Evolutionary conservation across 2,113 vertebrate species (phyloP).

Genomic region (Pedetes capensis): DNA sequence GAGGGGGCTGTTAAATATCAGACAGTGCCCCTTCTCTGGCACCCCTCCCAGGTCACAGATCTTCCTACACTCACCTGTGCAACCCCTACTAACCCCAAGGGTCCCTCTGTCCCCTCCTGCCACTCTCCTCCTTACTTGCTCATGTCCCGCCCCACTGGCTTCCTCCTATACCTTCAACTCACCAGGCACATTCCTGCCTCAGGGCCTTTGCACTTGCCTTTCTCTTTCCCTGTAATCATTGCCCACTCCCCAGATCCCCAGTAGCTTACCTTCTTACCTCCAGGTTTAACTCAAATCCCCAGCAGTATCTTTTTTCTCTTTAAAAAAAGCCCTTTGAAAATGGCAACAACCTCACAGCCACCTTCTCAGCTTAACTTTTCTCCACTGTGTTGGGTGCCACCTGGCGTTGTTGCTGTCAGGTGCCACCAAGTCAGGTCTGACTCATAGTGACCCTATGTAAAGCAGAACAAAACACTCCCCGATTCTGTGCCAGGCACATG

Average conservation of each 20-base stretch:
- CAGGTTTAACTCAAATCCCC: not conserved
- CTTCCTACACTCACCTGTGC: not conserved
- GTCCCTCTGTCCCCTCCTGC: not conserved
- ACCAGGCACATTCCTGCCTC: not conserved
- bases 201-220: not conserved
- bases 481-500: no score
- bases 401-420: not conserved
- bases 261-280: not conserved
- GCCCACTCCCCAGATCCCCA: not conserved
- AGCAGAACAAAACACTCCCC: no score
- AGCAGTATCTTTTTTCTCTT: not conserved
- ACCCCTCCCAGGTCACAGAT: not conserved
- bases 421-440: no score
- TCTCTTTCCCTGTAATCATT: not conserved
- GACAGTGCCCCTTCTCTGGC: not conserved
- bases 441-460: no score
- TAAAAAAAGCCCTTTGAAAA: not conserved
- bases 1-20: not conserved
- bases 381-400: no score
- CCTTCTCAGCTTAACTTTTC: not conserved
- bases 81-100: not conserved
- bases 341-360: not conserved
- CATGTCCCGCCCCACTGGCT: not conserved
- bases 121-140: not conserved
- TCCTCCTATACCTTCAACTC: not conserved